Percentiles rank a stretch among this genome's conserved stretches.
Evolutionary conservation across 1,140 invertebrate genomes (phyloP).

Genomic region (Homarus americanus): DNA sequence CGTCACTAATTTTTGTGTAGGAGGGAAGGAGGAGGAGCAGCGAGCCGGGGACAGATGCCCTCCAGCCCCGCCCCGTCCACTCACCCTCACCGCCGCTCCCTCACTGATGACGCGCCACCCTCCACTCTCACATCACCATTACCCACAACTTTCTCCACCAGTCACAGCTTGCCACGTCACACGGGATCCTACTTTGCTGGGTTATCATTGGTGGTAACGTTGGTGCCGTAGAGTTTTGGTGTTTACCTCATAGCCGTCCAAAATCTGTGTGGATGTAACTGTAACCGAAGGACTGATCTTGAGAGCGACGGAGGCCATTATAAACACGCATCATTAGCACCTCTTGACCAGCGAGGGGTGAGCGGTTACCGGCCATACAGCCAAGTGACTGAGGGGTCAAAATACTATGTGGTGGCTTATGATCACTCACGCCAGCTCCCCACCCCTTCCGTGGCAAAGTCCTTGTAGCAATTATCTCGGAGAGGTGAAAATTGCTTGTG

Average conservation of each 20-base stretch:
- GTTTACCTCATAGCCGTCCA: not conserved
- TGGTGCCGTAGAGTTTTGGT: not conserved
- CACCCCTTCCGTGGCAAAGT: constrained; percentile 45
- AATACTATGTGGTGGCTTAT: not conserved
- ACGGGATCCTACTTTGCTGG: not conserved
- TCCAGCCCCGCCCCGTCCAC: constrained; percentile 25
- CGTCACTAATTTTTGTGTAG: too few species aligned
- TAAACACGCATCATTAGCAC: constrained; percentile 65
- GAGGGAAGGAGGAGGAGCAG: not conserved
- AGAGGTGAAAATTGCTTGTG: constrained; percentile 56
- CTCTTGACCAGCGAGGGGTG: constrained; percentile 19
- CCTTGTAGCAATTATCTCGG: constrained; percentile 62
- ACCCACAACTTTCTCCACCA: not conserved
- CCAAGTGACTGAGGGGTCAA: not conserved
- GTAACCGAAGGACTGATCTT: constrained; percentile 33
- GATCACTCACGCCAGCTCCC: constrained; percentile 52
- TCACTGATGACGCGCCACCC: constrained; percentile 24
- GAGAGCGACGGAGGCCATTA: constrained; percentile 52
- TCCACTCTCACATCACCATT: not conserved
- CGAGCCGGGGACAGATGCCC: not conserved
- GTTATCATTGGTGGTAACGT: constrained; percentile 15
- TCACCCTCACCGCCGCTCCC: constrained; percentile 7
- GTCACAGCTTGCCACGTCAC: not conserved
- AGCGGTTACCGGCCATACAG: constrained; percentile 26
- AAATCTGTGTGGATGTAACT: constrained; percentile 31